Evolutionary conservation across 2,888 invertebrate genomes (phyloP), one percentile per base, ranked within the genome.

Genomic region (Cheilosia vernalis): DNA sequence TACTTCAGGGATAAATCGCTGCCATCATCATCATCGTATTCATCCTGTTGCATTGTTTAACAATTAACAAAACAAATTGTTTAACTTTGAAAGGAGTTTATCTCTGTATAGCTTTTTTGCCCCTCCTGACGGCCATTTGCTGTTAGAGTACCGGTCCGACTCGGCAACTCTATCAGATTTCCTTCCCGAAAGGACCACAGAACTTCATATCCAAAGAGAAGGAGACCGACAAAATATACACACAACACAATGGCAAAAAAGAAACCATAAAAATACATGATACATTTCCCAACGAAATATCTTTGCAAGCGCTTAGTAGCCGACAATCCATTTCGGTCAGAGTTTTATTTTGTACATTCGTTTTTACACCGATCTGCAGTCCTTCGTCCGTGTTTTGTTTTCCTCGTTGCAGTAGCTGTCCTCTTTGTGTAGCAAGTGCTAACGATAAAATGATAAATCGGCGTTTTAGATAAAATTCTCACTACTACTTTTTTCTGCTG

Each of bases 41-140:
- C 55, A 53, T 86, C 72, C 79, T 79, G 76, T 69, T 88, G 84
- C 82, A 87, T 87, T 87, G 87, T 87, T 88, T 84, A 88, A 84
- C 87, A 87, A 88, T 88, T 88, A 88, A 87, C 84, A 77, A 87
- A 76, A 87, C 87, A 87, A 88, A 86, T 87, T 88, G 87, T 82
- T 86, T 82, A 84, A 87, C 86, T 87, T 87, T 81, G 69, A 53
- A 79, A 87, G 77, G 61, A 67, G 66, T 76, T 56, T 72, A 30
- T 63, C 55, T 56, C 13, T 30, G n/a, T 30, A 9, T 72, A 51
- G 13, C 19, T 44, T 66, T 53, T 61, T 19, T 19, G 9, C 4
- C 5, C 55, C 5, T 21, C 33, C 47, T 77, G 47, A 44, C 51
- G 21, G 40, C 47, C 60, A 37, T 56, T 64, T 15, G 42, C 51